Base-by-base conservation (phyloP, 2,797 vertebrate species). In the Falco rusticolus region DNA sequence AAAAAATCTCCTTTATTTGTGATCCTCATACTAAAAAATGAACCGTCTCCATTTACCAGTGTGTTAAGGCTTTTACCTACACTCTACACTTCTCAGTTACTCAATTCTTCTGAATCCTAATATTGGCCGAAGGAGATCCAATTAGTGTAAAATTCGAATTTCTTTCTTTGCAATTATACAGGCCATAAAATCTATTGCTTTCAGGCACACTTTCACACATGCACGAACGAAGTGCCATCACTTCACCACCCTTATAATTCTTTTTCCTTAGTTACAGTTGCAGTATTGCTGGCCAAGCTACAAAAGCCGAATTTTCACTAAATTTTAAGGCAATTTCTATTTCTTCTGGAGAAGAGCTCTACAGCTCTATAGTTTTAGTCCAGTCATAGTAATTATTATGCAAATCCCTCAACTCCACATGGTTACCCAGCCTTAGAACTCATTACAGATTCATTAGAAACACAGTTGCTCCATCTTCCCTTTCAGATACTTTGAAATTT, bases 361-460 rank as follows among this genome's bases (percentile, higher is more conserved):
- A 47, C 8, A 82, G 28, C 28, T 61, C 10, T 50, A 47, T 29
- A 94, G 70, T 93, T 87, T 92, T 63, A 87, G 79, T 81, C 57
- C 65, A 81, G 57, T 87, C 91, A 65, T 37, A 92, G 74, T 57
- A 82, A 94, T 92, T 91, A 94, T 26, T 89, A 97, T 96, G 94
- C 69, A 92, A 96, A 96, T 88, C 87, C 51, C 84, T 90, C 63
- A 93, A 79, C 72, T 92, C 84, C 5, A 14, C 92, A 85, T 85
- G 79, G 87, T 78, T 96, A 93, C 87, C 41, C 94, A 89, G 79
- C 72, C 77, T 81, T 91, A 94, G 53, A 96, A 95, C 84, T 95
- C 87, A 96, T 96, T 96, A 96, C 81, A 94, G 86, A 94, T 95
- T 94, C 94, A 97, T 97, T 95, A 96, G 89, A 87, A 96, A 88